These are phyloP conservation scores for Phaethornis superciliosus DNA, from an alignment of 2,113 vertebrate genomes.

Conservation along the genomic window DNA sequence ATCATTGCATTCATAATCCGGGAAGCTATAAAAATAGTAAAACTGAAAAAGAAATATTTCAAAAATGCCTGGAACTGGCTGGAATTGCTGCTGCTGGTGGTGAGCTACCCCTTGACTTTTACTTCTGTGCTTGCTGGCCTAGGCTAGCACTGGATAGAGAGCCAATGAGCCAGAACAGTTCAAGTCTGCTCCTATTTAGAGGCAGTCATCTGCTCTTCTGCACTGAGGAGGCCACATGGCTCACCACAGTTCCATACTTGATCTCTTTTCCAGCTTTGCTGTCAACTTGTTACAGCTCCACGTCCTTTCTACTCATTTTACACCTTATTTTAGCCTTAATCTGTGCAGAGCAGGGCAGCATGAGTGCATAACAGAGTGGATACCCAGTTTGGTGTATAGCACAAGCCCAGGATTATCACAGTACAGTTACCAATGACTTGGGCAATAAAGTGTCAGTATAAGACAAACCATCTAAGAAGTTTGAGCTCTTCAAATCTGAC, in stretches of 20 bases:
- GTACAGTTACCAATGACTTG: background rate
- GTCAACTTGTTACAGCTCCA: background rate
- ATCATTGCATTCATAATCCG: constrained; percentile 54
- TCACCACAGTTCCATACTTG: background rate
- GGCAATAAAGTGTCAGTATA: background rate
- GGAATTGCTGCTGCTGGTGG: constrained; percentile 62
- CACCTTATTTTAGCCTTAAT: background rate
- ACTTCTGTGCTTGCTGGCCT: background rate
- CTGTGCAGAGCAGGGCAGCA: background rate
- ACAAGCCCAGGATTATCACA: background rate
- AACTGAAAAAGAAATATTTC: constrained; percentile 61
- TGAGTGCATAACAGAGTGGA: background rate
- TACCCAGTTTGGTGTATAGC: background rate
- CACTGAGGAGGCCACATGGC: background rate
- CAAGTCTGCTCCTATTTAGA: background rate
- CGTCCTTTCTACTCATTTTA: accelerated
- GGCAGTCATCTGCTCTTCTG: background rate
- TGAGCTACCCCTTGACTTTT: constrained; percentile 24
- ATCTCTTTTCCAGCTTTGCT: background rate
- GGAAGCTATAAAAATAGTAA: constrained; percentile 46
- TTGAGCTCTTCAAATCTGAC: background rate
- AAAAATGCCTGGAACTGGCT: constrained; percentile 73
- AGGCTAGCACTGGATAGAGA: background rate
- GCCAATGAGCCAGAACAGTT: background rate
- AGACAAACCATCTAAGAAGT: background rate